Evolutionary conservation across 1,140 invertebrate genomes (phyloP).

Genomic region (Pseudomyrmex cubaensis): DNA sequence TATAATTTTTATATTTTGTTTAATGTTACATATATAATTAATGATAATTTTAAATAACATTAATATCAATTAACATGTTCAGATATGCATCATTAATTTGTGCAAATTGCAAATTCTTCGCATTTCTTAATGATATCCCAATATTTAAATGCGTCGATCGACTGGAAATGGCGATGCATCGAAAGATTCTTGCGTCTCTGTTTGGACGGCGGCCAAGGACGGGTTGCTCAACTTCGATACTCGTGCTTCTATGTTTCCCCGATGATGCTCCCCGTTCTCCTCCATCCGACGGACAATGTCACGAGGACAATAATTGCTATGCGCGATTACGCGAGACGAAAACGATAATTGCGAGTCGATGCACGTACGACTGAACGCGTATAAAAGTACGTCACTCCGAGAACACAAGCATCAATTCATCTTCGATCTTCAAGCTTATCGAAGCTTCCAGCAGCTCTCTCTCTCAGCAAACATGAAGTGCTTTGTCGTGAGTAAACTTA

Average conservation of each 20-base stretch:
- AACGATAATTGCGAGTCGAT: conserved; percentile 55
- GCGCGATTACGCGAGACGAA: conserved; percentile 67
- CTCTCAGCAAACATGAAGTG: conserved; percentile 75
- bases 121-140: neutral
- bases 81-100: neutral
- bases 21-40: too few relatives aligned
- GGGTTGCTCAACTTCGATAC: conserved; percentile 67
- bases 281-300: conserved; percentile 38
- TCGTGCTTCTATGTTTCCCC: conserved; percentile 36
- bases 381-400: conserved; percentile 73
- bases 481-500: conserved; percentile 76
- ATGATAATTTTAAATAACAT: too few relatives aligned
- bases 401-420: conserved; percentile 77
- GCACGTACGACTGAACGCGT: conserved; percentile 69
- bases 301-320: conserved; percentile 69
- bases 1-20: too few relatives aligned
- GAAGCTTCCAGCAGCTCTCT: conserved; percentile 38
- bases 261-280: neutral
- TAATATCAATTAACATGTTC: too few relatives aligned
- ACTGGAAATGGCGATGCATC: neutral
- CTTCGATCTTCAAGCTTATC: conserved; percentile 63
- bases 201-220: conserved; percentile 79
- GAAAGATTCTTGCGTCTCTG: conserved; percentile 50
- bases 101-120: too few relatives aligned
- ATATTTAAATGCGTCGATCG: conserved; percentile 20